phyloP scores from a whole-genome alignment of 2,888 invertebrate genomes.

The Caenorhabditis becei region DNA sequence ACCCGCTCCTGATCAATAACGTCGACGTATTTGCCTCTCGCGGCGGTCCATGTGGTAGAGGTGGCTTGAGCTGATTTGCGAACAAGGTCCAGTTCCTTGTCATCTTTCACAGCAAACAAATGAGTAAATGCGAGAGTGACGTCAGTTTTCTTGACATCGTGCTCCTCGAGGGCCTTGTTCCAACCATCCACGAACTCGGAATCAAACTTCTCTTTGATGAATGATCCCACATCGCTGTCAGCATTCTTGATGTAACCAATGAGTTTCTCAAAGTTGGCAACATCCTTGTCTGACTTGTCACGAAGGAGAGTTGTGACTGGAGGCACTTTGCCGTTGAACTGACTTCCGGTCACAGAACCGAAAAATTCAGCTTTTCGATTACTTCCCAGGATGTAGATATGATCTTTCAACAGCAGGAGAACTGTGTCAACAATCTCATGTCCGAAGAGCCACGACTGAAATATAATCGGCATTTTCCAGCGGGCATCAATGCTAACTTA shows the following conservation, averaged over 20 bases:
- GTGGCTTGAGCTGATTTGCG: slow-evolving; percentile 95
- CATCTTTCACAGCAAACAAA: slow-evolving; percentile 95
- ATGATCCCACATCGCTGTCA: slow-evolving; percentile 90
- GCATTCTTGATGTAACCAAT: slow-evolving; percentile 91
- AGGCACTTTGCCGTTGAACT: slow-evolving; percentile 87
- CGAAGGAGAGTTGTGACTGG: slow-evolving; percentile 90
- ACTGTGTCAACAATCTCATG: slow-evolving; percentile 97
- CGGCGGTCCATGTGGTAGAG: slow-evolving; percentile 94
- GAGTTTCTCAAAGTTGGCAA: slow-evolving; percentile 87
- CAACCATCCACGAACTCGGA: slow-evolving; percentile 95
- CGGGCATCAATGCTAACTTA: slow-evolving; percentile 79
- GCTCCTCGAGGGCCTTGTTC: slow-evolving; percentile 88
- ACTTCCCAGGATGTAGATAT: slow-evolving; percentile 92
- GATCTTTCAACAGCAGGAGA: slow-evolving; percentile 91
- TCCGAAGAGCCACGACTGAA: slow-evolving; percentile 94
- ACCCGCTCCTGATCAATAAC: slow-evolving; percentile 94
- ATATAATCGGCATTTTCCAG: slow-evolving; percentile 65
- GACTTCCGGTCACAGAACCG: slow-evolving; percentile 90
- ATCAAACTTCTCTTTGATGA: slow-evolving; percentile 93
- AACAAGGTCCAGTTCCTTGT: slow-evolving; percentile 90
- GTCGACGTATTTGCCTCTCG: slow-evolving; percentile 98
- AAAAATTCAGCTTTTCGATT: slow-evolving; percentile 98
- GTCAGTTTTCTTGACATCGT: slow-evolving; percentile 90
- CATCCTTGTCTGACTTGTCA: slow-evolving; percentile 94
- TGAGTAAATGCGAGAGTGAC: slow-evolving; percentile 90